These are phyloP conservation scores for Drosophila littoralis DNA, from an alignment of 1,140 invertebrate genomes.

Conservation along the genomic window DNA sequence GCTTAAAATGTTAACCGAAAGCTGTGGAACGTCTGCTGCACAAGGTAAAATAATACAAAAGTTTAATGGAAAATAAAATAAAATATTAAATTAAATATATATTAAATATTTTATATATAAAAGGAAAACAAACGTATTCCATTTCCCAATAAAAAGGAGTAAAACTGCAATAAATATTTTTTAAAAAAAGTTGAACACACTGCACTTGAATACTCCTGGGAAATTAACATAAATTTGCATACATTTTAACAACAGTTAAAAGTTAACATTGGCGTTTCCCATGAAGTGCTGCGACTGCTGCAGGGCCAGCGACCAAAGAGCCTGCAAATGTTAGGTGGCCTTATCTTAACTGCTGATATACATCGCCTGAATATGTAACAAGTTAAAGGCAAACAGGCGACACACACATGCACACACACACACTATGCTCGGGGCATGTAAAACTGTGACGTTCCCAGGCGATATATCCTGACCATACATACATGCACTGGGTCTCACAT, in stretches of 20 bases:
- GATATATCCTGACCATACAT: slow-evolving; percentile 24
- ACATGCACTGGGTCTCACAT: slow-evolving; percentile 5
- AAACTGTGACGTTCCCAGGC: slow-evolving; percentile 29
- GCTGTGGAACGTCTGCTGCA: no score
- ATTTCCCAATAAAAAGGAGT: not conserved
- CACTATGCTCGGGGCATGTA: not conserved
- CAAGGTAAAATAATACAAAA: no score
- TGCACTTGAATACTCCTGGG: slow-evolving; percentile 71
- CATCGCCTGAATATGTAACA: slow-evolving; percentile 79
- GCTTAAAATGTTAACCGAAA: no score
- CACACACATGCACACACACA: slow-evolving; percentile 23
- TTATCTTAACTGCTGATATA: slow-evolving; percentile 73
- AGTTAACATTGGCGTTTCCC: slow-evolving; percentile 22
- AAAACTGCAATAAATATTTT: slow-evolving; percentile 61
- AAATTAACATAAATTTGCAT: slow-evolving; percentile 77
- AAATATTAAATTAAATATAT: no score
- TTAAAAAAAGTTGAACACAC: slow-evolving; percentile 60
- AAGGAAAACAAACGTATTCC: no score
- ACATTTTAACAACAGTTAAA: slow-evolving; percentile 64
- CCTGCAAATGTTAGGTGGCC: slow-evolving; percentile 51
- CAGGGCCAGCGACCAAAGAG: slow-evolving; percentile 18
- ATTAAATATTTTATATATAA: no score
- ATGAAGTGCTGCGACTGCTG: not conserved
- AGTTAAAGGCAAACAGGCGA: slow-evolving; percentile 71
- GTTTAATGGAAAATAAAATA: no score